Evolutionary conservation across 1,140 invertebrate genomes (phyloP).

Genomic region (Potamilus streckersoni): DNA sequence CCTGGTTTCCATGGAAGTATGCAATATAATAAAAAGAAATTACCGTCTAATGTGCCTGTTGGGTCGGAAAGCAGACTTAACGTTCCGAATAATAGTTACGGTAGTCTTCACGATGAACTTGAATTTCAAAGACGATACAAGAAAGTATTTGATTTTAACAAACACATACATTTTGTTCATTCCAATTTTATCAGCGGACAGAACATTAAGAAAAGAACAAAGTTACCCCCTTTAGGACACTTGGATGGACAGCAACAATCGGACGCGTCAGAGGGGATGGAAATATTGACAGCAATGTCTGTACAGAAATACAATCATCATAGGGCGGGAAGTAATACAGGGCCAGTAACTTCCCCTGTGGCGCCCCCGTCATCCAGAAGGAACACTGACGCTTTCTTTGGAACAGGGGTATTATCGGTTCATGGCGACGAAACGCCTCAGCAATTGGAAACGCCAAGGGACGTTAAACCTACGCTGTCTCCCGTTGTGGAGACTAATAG

Average conservation of each 20-base stretch:
- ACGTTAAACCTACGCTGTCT: too few relatives aligned
- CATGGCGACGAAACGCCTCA: too few relatives aligned
- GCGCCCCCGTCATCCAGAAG: too few relatives aligned
- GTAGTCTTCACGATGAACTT: constrained; percentile 24
- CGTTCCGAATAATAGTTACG: constrained; percentile 13
- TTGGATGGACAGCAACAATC: constrained; percentile 5
- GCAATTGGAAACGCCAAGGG: too few relatives aligned
- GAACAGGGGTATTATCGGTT: too few relatives aligned
- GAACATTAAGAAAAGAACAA: constrained; percentile 20
- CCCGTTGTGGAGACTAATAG: too few relatives aligned
- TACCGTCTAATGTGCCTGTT: too few relatives aligned
- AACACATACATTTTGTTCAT: constrained; percentile 32
- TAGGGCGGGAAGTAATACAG: background rate
- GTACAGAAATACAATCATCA: constrained; percentile 27
- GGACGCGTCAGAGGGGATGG: constrained; percentile 1
- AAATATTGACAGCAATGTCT: constrained; percentile 32
- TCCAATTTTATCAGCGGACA: constrained; percentile 28
- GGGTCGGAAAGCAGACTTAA: too few relatives aligned
- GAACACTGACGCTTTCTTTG: too few relatives aligned
- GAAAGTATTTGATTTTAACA: constrained; percentile 29
- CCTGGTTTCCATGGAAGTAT: too few relatives aligned
- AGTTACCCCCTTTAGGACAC: constrained; percentile 29
- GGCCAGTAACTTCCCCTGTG: background rate
- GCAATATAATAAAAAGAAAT: too few relatives aligned
- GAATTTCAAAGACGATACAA: constrained; percentile 32